Conservation (phyloP, 1,140 invertebrate species). For the Drosophila arawakana region DNA sequence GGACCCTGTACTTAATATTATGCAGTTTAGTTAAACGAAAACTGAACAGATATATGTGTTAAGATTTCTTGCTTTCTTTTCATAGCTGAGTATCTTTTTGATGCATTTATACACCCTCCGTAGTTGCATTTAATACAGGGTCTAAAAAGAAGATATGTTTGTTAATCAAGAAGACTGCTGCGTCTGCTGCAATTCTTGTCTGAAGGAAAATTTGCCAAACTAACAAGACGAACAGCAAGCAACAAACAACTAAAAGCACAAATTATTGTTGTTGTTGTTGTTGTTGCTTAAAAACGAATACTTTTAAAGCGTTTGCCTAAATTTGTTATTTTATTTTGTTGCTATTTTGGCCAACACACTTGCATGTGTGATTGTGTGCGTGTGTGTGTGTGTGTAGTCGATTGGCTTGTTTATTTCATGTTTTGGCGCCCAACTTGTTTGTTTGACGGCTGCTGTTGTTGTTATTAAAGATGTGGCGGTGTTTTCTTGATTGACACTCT, state of each 20-base stretch:
- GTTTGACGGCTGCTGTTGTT: conserved; percentile 19
- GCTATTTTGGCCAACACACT: conserved; percentile 8
- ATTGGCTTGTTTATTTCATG: conserved; percentile 79
- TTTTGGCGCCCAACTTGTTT: conserved; percentile 80
- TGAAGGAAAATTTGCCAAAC: conserved; percentile 59
- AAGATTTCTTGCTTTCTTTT: no score
- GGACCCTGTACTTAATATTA: no score
- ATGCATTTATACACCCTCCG: no score
- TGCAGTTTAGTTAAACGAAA: no score
- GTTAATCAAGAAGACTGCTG: conserved; percentile 56
- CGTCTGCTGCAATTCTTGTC: conserved; percentile 37
- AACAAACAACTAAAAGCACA: conserved; percentile 29
- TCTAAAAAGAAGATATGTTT: conserved; percentile 54
- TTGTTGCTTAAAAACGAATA: conserved; percentile 23
- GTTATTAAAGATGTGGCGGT: conserved; percentile 45
- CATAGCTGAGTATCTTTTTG: no score
- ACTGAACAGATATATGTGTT: no score
- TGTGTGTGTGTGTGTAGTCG: conserved; percentile 51
- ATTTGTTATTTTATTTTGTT: conserved; percentile 24
- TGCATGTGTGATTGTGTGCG: conserved; percentile 10
- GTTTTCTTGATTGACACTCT: conserved; percentile 60
- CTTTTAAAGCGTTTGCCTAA: conserved; percentile 29
- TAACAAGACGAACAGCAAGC: conserved; percentile 30
- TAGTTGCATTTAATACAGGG: no score
- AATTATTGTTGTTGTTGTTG: conserved; percentile 49